phyloP scores from a whole-genome alignment of 2,888 invertebrate species.

The Leptinotarsa juncta region DNA sequence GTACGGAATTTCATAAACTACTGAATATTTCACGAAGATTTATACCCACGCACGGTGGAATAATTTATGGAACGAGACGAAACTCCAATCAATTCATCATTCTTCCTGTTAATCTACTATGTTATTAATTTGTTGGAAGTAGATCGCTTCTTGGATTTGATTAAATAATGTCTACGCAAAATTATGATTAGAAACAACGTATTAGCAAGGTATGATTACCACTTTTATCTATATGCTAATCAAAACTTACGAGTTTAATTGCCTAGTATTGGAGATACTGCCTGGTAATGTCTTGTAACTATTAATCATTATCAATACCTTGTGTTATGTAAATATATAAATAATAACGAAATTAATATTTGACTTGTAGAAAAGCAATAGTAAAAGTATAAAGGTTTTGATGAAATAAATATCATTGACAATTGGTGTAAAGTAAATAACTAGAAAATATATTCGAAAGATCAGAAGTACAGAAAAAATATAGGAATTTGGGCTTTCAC shows the following conservation, averaged over 20 bases:
- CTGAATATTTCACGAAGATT: neutral
- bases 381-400: too few species aligned
- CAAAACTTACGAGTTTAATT: slow-evolving; percentile 12
- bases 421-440: too few species aligned
- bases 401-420: too few species aligned
- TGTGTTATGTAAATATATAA: too few species aligned
- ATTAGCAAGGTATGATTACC: slow-evolving; percentile 15
- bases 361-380: too few species aligned
- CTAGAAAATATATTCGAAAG: too few species aligned
- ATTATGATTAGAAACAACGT: neutral
- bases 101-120: slow-evolving; percentile 5
- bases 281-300: neutral
- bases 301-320: neutral
- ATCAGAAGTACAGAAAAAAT: too few species aligned
- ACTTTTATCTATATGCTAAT: slow-evolving; percentile 20
- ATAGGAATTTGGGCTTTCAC: too few species aligned
- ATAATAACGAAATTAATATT: too few species aligned
- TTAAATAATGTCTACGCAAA: slow-evolving; percentile 12
- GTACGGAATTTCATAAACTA: neutral
- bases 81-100: slow-evolving; percentile 10
- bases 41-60: slow-evolving; percentile 8
- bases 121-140: slow-evolving; percentile 18
- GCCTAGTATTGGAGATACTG: slow-evolving; percentile 7
- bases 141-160: slow-evolving; percentile 14
- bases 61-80: neutral